phyloP scores from a whole-genome alignment of 2,113 vertebrate species.

The Tapirus terrestris region DNA sequence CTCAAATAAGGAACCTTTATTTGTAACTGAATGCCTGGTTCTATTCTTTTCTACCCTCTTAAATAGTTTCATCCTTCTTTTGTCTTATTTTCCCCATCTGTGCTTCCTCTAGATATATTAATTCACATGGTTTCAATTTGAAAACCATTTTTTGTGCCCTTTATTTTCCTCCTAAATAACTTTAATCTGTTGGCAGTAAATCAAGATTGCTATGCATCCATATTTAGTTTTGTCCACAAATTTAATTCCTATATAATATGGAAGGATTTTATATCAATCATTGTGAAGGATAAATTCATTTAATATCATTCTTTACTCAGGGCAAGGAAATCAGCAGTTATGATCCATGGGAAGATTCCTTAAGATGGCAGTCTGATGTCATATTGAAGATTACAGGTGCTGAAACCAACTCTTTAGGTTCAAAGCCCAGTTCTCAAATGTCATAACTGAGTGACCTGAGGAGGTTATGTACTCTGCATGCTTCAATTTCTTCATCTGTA shows the following conservation, averaged over 20 bases:
- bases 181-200: not conserved
- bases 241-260: not conserved
- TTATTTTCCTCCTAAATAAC: not conserved
- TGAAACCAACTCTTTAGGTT: not conserved
- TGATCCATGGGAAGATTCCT: not conserved
- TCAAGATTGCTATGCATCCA: not conserved
- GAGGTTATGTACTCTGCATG: not conserved
- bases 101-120: not conserved
- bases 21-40: not conserved
- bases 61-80: not conserved
- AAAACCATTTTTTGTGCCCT: not conserved
- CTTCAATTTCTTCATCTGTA: not conserved
- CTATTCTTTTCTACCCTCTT: not conserved
- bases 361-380: not conserved
- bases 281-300: not conserved
- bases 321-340: not conserved
- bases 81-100: not conserved
- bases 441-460: not conserved
- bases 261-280: not conserved
- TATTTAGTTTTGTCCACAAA: not conserved
- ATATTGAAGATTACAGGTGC: not conserved
- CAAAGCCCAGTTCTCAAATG: not conserved
- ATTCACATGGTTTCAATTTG: constrained; percentile 20
- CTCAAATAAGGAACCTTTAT: not conserved
- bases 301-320: not conserved